A percentile compares a stretch with the other conserved stretches of the same genome.
These are phyloP conservation scores for Drosophila acutilabella DNA, from an alignment of 2,888 invertebrate genomes.

Conservation along the genomic window DNA sequence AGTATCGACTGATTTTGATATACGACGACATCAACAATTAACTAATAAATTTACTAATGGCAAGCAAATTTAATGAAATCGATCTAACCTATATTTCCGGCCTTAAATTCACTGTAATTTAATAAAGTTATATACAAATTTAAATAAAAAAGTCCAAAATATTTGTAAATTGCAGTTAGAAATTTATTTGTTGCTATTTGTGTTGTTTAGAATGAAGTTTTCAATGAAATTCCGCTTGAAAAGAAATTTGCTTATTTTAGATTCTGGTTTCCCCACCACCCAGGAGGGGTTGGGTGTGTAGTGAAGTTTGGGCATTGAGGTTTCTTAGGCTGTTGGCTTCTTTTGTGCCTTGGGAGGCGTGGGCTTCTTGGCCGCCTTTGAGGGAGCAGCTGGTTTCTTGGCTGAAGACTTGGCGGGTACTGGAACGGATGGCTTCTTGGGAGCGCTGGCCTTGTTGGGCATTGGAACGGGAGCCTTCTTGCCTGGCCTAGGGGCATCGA, in stretches of 20 bases:
- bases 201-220: conserved; percentile 46
- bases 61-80: neutral
- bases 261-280: conserved; percentile 4
- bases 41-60: conserved; percentile 42
- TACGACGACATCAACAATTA: conserved; percentile 39
- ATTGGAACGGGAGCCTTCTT: conserved; percentile 53
- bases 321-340: conserved; percentile 58
- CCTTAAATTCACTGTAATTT: neutral
- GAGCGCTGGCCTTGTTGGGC: conserved; percentile 39
- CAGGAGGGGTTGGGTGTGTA: neutral
- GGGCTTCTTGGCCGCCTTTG: conserved; percentile 61
- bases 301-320: too few species aligned
- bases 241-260: conserved; percentile 32
- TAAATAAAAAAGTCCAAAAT: neutral
- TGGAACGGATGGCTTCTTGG: conserved; percentile 56
- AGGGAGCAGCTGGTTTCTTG: conserved; percentile 61
- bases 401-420: conserved; percentile 48
- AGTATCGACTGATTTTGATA: conserved; percentile 17
- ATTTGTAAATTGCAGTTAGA: conserved; percentile 58
- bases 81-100: neutral
- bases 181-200: conserved; percentile 71
- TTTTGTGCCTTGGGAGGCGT: conserved; percentile 61
- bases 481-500: conserved; percentile 47
- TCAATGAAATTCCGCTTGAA: conserved; percentile 75
- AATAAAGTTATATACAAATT: too few species aligned